Percentiles rank a stretch among this genome's conserved stretches.
Conservation (phyloP, 1,140 invertebrate genomes). For the Antheraea mylitta region DNA sequence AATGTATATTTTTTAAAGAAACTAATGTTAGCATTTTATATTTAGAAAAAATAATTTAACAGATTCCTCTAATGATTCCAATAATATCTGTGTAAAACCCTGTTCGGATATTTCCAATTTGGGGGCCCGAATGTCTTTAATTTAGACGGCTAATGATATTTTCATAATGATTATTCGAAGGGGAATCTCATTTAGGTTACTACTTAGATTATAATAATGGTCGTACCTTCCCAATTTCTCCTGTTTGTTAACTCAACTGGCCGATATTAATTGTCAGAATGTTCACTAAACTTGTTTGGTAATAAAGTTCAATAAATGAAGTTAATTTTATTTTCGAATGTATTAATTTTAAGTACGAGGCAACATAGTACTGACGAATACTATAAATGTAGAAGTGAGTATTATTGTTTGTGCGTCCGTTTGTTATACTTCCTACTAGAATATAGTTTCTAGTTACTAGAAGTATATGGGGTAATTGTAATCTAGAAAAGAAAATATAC, state of each 20-base stretch:
- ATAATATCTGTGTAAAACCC: background rate
- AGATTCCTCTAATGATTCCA: background rate
- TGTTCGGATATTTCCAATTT: slow-evolving; percentile 1
- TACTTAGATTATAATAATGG: slow-evolving; percentile 31
- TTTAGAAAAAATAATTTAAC: background rate
- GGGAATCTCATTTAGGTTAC: slow-evolving; percentile 25
- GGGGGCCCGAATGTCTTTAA: slow-evolving; percentile 16
- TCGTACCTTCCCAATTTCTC: slow-evolving; percentile 24
- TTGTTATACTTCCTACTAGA: no score
- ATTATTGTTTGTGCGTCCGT: no score
- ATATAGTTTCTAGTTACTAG: no score
- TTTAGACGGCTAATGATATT: slow-evolving; percentile 19
- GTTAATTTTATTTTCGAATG: no score
- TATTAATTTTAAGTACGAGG: no score
- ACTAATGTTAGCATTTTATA: background rate
- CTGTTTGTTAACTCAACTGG: slow-evolving; percentile 32
- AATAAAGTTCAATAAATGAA: slow-evolving; percentile 27
- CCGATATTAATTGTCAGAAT: slow-evolving; percentile 40
- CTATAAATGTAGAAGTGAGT: no score
- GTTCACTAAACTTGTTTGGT: slow-evolving; percentile 31
- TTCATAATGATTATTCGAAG: slow-evolving; percentile 22
- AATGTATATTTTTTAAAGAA: no score
- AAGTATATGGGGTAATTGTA: no score
- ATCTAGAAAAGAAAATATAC: no score
- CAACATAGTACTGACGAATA: no score